Evolutionary conservation across 1,140 invertebrate species (phyloP), one percentile per base, ranked within the genome.

Genomic region (Hyles vespertilio): DNA sequence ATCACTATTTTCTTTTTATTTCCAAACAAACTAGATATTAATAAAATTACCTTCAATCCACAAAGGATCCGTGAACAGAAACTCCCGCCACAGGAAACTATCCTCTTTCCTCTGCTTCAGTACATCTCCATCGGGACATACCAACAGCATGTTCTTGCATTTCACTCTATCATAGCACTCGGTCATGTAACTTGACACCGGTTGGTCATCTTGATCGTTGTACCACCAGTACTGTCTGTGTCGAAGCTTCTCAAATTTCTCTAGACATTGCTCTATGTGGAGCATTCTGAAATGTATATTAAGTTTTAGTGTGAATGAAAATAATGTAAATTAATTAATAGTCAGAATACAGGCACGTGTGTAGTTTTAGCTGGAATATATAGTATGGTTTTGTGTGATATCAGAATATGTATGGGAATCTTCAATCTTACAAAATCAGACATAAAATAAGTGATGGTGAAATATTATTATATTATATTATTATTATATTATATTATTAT

Each of bases 51-150:
- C 84, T 71, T 73, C 62, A 52, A 72, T 62, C 80, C 85, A 85
- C 32, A 84, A 51, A 3, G 79, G 67, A 72, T 89, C 83, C 3
- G 90, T 91, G 61, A 92, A 92, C 48, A 92, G 58, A 43, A 92
- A 61, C 58, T 90, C 89, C 34, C 65, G 77, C 80, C 91, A 90
- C 56, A 89, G 53, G 11, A 65, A 63, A 65, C 89, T 89, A 57
- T 89, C 87, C 1, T 78, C 70, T 70, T 81, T 89, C 47, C 77
- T 74, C 43, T 67, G 63, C 50, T 69, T 72, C 56, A 89, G 61
- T 5, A 78, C 62, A 65, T 87, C 81, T 8, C 87, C 85, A 58
- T 89, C 70, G 3, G 87, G 88, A 62, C 88, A 88, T 50, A 90
- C 59, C 34, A 89, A 61, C 47, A 90, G 40, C 60, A 77, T 65